phyloP scores from a whole-genome alignment of 2,888 invertebrate species.

The Cheilosia grossa region DNA sequence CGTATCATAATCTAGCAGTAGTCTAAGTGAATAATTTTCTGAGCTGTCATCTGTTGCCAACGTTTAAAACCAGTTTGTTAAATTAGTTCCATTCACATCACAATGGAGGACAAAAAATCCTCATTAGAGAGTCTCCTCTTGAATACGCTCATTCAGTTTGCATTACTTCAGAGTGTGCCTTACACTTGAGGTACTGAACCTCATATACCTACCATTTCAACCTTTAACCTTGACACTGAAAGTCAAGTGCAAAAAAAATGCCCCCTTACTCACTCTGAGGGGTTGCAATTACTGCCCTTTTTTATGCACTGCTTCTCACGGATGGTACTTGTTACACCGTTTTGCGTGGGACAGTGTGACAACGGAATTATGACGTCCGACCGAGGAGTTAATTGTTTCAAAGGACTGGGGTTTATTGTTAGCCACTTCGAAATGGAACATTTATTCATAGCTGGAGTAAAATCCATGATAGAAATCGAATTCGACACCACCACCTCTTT shows the following conservation, averaged over 20 bases:
- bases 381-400: background rate
- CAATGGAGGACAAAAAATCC: background rate
- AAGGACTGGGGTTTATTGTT: background rate
- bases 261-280: background rate
- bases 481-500: background rate
- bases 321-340: background rate
- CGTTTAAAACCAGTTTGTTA: too few species aligned
- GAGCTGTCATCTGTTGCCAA: background rate
- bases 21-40: too few species aligned
- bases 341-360: background rate
- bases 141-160: background rate
- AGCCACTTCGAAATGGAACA: background rate
- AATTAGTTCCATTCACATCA: too few species aligned
- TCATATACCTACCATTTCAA: background rate
- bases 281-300: constrained; percentile 1
- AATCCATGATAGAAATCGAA: too few species aligned
- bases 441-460: too few species aligned
- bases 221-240: constrained; percentile 18
- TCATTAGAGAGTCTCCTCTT: constrained; percentile 7
- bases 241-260: background rate
- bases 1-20: too few species aligned
- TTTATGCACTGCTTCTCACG: background rate
- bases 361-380: background rate
- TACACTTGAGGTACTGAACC: background rate
- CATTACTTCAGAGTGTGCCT: background rate